Evolutionary conservation across 2,113 vertebrate genomes (phyloP), one percentile per base, ranked within the genome.

Genomic region (Todiramphus chloris): DNA sequence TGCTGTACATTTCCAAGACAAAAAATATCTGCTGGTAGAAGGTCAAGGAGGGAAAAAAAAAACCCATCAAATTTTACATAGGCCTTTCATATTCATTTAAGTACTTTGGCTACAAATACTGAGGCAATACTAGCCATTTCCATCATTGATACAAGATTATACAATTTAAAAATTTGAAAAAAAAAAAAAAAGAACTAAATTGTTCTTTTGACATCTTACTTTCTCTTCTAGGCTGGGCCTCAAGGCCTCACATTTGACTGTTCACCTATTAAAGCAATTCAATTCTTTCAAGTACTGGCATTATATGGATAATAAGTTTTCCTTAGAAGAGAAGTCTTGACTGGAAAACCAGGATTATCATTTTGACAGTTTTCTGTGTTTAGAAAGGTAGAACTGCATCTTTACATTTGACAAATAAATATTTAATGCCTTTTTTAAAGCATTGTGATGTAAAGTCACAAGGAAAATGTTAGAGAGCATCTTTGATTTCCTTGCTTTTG

Each of bases 61-160:
- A 46, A 44, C 18, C 46, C n/a, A n/a, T n/a, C n/a, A n/a, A 18
- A 46, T 46, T 97, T 93, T 83, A 74, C 8, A 33, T 19, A 37
- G 27, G 33, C 70, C 31, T 96, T 96, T 64, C 66, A 18, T 74
- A 93, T 66, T 86, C 44, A 89, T 91, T 95, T 69, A 70, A 83
- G 56, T 30, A 73, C 64, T 89, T 87, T 80, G 75, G 56, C 63
- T 96, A 50, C 43, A 94, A 96, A 96, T 63, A 93, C 11, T 85
- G 66, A 31, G 31, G 31, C 58, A 91, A 33, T 78, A 78, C 41
- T 70, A 74, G 17, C 50, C 50, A 76, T 62, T 95, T 97, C 94
- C 83, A 85, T 75, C 83, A 79, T 14, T 78, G 41, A 75, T 58
- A 63, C 16, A 84, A 48, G 24, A 23, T 21, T 31, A 89, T 19